phyloP scores from a whole-genome alignment of 2,888 invertebrate genomes.

The Drosophila neotestacea region DNA sequence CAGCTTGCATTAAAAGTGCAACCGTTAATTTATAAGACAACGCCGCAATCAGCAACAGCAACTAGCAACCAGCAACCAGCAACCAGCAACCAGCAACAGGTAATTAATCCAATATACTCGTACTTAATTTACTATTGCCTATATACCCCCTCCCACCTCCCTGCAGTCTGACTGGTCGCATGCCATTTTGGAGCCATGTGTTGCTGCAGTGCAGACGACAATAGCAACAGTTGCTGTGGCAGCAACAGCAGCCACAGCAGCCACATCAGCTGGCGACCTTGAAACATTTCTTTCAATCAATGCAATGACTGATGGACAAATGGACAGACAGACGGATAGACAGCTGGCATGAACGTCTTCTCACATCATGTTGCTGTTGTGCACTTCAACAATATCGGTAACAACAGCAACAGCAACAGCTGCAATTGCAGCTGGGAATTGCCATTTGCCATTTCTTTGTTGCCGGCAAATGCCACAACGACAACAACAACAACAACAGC shows the following conservation, averaged over 20 bases:
- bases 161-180: neutral
- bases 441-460: conserved; percentile 75
- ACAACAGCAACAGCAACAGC: conserved; percentile 11
- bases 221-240: conserved; percentile 17
- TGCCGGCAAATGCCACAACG: conserved; percentile 72
- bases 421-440: conserved; percentile 51
- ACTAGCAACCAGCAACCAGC: conserved; percentile 31
- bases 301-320: conserved; percentile 28
- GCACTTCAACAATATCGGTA: conserved; percentile 13
- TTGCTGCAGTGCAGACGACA: conserved; percentile 47
- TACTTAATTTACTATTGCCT: conserved; percentile 51
- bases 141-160: neutral
- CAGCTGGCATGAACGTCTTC: conserved; percentile 5
- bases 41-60: conserved; percentile 46
- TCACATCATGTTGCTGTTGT: conserved; percentile 14
- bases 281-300: conserved; percentile 70
- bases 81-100: conserved; percentile 47
- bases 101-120: conserved; percentile 70
- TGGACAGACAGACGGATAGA: conserved; percentile 3
- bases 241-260: conserved; percentile 18
- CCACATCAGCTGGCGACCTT: conserved; percentile 65
- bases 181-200: conserved; percentile 31
- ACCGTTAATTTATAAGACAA: conserved; percentile 77
- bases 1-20: conserved; percentile 71
- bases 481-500: conserved; percentile 36